Evolutionary conservation across 2,113 vertebrate genomes (phyloP), one percentile per base, ranked within the genome.

Genomic region (Brachyhypopomus occidentalis): DNA sequence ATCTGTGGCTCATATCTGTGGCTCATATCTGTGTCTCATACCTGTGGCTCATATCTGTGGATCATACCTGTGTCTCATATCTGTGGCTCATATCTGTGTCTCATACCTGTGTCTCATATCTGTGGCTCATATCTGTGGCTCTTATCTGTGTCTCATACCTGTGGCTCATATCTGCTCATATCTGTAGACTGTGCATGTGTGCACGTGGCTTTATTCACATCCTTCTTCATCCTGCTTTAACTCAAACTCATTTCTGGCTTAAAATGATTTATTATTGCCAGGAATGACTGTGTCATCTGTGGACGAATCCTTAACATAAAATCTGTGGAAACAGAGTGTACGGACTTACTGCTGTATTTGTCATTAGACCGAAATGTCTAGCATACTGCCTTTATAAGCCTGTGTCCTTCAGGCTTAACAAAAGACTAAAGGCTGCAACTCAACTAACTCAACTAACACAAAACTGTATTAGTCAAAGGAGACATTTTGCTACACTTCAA

Each of bases 291-390:
- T 25, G 1, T 83, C 84, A 86, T 88, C 88, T 60, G 0, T 20
- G 62, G 62, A 69, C 88, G 87, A 92, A 88, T 87, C 74, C 82
- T 27, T 77, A 85, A 84, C 80, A 81, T 88, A 73, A 62, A 83
- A 85, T 83, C 72, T 82, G 77, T 82, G 81, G 78, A 88, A 85
- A 67, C 76, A 20, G 72, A 72, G 79, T 45, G 82, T 80, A 45
- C 69, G 64, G 84, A 34, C 73, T 74, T 56, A 52, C 45, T 52
- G 62, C 77, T 70, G 82, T 34, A 2, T 85, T 88, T 83, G 80
- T 90, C 87, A 88, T 85, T 88, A 77, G 70, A 27, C 84, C 77
- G 63, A 72, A 72, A 83, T 77, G 64, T 45, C 20, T 70, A 34
- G 45, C 38, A 41, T 12, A 45, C 4, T 30, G 45, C 23, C 45